phyloP scores from a whole-genome alignment of 2,888 invertebrate species.

The Ornithoptera priamus region DNA sequence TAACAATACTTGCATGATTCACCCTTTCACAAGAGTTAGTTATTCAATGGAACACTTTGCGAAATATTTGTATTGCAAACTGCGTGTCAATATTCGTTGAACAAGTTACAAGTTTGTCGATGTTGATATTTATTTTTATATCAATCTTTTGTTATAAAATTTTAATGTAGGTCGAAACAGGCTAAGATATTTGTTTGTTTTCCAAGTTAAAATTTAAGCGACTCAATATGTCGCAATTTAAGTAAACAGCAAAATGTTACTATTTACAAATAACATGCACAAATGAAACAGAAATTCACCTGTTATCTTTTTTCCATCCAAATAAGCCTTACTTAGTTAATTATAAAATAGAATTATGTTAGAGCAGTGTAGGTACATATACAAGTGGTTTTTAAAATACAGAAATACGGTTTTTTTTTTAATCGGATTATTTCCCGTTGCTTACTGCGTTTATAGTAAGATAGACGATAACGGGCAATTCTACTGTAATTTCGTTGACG shows the following conservation, averaged over 20 bases:
- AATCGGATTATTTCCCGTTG: slow-evolving; percentile 13
- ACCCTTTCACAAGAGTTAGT: slow-evolving; percentile 25
- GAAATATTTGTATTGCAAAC: slow-evolving; percentile 23
- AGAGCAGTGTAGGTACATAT: too few species aligned
- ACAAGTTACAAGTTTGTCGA: neutral
- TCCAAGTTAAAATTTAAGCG: too few species aligned
- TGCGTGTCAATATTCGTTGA: slow-evolving; percentile 2
- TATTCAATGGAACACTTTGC: slow-evolving; percentile 27
- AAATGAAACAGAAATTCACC: too few species aligned
- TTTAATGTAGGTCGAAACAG: too few species aligned
- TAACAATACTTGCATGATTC: slow-evolving; percentile 29
- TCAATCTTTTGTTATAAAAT: neutral
- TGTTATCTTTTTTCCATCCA: too few species aligned
- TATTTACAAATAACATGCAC: too few species aligned
- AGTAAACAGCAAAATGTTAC: too few species aligned
- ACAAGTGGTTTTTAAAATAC: neutral
- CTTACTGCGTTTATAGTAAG: slow-evolving; percentile 24
- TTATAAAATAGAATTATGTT: too few species aligned
- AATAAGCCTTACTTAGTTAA: too few species aligned
- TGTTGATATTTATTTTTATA: neutral
- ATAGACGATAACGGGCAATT: slow-evolving; percentile 35
- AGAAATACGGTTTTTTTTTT: neutral
- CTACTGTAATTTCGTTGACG: slow-evolving; percentile 46
- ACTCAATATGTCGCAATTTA: too few species aligned
- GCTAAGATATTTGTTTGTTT: too few species aligned